Evolutionary conservation across 2,113 vertebrate species (phyloP).

Genomic region (Thryonomys swinderianus): DNA sequence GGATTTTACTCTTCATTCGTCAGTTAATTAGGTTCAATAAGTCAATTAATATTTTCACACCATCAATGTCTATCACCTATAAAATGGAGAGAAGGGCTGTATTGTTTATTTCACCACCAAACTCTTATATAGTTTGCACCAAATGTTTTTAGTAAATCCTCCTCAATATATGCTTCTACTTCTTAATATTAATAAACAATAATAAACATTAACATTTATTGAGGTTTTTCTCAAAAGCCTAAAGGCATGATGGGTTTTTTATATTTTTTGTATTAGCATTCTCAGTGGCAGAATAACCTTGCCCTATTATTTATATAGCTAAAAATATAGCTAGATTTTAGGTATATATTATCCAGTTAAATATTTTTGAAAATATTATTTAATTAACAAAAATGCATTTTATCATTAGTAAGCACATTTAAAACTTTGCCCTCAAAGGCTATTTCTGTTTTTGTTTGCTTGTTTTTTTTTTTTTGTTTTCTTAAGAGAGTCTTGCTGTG

Average conservation of each 20-base stretch:
- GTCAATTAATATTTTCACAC: not conserved
- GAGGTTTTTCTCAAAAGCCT: not conserved
- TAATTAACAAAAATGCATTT: not conserved
- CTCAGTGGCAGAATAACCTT: not conserved
- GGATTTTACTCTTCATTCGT: not conserved
- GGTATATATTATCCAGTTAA: not conserved
- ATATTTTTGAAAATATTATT: not conserved
- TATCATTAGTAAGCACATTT: constrained; percentile 7
- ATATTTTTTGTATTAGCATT: not conserved
- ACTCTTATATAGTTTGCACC: constrained; percentile 12
- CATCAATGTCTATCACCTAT: not conserved
- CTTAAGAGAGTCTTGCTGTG: not conserved
- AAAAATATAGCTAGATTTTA: not conserved
- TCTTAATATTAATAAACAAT: not conserved
- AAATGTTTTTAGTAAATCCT: not conserved
- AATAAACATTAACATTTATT: not conserved
- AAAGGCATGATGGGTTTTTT: not conserved
- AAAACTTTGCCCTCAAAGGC: not conserved
- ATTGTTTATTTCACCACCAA: not conserved
- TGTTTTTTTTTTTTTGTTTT: not conserved
- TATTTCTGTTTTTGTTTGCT: not conserved
- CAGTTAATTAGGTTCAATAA: not conserved
- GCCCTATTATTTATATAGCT: not conserved
- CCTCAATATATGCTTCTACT: not conserved
- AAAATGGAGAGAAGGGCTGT: not conserved